Evolutionary conservation across 2,888 invertebrate species (phyloP), one percentile per base, ranked within the genome.

Genomic region (Ectemnius continuus): DNA sequence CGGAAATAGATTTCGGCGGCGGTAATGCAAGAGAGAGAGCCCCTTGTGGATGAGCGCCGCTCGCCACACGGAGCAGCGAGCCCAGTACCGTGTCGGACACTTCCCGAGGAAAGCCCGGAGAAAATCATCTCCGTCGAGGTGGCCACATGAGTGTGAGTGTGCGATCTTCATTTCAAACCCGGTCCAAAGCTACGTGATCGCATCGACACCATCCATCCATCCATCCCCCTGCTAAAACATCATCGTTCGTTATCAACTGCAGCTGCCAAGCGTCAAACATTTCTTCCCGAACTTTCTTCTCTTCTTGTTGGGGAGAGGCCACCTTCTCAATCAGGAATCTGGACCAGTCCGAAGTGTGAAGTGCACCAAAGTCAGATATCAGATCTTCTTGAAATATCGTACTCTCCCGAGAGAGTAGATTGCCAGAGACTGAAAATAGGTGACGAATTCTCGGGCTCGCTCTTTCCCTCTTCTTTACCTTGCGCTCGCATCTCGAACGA

Each of bases 81-180:
- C 80, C 36, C 86, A 86, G 87, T 87, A 84, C 75, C 79, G 84
- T 83, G 83, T 74, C 80, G 83, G 82, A 79, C 83, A 82, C 83
- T 86, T 81, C 81, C 78, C 84, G 84, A 85, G 80, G 79, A 84
- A 85, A 61, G 83, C 84, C 77, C 84, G 85, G 81, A 82, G 84
- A 74, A 36, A 81, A 78, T 70, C 78, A 83, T 70, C 83, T 81
- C 78, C 84, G 84, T 52, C 74, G 81, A 82, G 84, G 82, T 85
- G 81, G 83, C 85, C 80, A 81, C 79, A 89, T 89, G 89, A 89
- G 85, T 84, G 89, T 89, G 88, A 89, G 88, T 88, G 88, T 88
- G 88, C 66, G 74, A 76, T 75, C 67, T 76, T 69, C 71, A 76
- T 83, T 56, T 4, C 48, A 13, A 57, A 61, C 65, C 65, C 63